Conservation (phyloP, 2,113 vertebrate species). For the Cottus gobio region DNA sequence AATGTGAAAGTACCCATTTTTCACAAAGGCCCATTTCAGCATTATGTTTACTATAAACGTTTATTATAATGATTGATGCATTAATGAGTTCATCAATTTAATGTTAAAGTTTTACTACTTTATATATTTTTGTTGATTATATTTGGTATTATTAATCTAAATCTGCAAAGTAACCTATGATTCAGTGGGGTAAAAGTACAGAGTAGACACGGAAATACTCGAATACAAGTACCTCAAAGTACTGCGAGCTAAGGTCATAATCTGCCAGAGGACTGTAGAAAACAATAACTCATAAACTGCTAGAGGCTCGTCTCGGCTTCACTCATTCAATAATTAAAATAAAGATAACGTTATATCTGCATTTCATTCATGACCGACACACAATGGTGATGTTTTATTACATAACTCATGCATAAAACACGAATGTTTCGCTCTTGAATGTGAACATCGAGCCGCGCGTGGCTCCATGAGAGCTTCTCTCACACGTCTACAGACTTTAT, state of each 20-base stretch:
- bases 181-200: background rate
- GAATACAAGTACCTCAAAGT: background rate
- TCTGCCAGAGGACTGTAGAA: background rate
- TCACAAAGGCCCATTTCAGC: background rate
- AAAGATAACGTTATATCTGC: background rate
- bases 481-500: background rate
- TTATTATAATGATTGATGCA: background rate
- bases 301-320: background rate
- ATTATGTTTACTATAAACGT: no score
- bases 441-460: rapidly evolving
- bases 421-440: background rate
- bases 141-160: background rate
- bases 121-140: no score
- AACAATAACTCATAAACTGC: background rate
- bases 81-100: background rate
- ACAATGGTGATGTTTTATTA: no score
- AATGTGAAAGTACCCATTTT: background rate
- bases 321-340: background rate
- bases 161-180: background rate
- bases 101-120: background rate
- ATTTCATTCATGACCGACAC: background rate
- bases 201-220: background rate
- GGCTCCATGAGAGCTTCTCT: rapidly evolving
- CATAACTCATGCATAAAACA: background rate
- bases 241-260: background rate